A percentile compares a stretch with the other conserved stretches of the same genome.
Evolutionary conservation across 2,797 vertebrate genomes (phyloP).

Genomic region (Simalia tracyae): DNA sequence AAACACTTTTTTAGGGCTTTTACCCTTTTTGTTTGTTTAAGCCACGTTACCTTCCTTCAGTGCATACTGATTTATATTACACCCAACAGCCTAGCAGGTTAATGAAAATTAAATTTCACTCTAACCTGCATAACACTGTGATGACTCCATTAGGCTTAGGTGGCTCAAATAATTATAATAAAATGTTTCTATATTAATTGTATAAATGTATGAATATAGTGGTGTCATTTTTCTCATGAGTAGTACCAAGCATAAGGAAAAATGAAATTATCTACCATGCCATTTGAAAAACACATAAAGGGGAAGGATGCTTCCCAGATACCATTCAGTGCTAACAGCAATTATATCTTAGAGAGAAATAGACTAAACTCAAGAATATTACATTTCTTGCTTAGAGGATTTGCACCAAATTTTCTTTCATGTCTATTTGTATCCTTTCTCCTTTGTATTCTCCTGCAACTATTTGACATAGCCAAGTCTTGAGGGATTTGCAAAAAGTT

Average conservation of each 20-base stretch:
- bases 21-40: conserved; percentile 28
- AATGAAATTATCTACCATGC: conserved; percentile 20
- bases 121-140: conserved; percentile 24
- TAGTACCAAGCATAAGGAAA: conserved; percentile 34
- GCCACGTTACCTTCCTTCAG: conserved; percentile 34
- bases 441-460: not conserved
- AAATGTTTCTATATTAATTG: conserved; percentile 40
- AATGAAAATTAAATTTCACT: conserved; percentile 40
- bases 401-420: not conserved
- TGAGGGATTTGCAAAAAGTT: no score
- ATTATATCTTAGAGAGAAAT: not conserved
- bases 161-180: conserved; percentile 37
- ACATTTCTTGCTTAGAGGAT: not conserved
- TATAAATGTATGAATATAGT: conserved; percentile 3
- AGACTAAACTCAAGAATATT: not conserved
- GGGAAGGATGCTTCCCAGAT: not conserved
- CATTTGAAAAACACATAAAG: accelerated
- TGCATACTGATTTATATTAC: conserved; percentile 55
- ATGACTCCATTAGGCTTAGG: conserved; percentile 43
- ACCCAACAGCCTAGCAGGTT: conserved; percentile 37
- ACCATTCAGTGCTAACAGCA: not conserved
- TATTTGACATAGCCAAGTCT: not conserved
- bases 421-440: conserved; percentile 9
- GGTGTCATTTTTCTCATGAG: conserved; percentile 36
- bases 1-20: conserved; percentile 34